phyloP scores from a whole-genome alignment of 2,113 vertebrate species.

The Mustela lutreola region DNA sequence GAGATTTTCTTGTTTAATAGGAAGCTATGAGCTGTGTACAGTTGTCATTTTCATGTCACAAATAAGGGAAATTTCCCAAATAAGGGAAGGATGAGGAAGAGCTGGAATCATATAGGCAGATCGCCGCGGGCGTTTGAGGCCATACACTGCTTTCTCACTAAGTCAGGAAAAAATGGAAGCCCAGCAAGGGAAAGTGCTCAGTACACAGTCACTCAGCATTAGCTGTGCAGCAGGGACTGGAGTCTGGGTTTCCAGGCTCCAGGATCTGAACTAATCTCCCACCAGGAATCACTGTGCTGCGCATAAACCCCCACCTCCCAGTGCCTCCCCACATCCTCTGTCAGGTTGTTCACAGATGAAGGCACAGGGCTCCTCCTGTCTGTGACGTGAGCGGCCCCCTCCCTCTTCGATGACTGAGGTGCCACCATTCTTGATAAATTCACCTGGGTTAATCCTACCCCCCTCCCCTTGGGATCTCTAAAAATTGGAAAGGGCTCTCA shows the following conservation, averaged over 20 bases:
- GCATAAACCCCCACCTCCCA: rapidly evolving
- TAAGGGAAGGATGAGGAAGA: not conserved
- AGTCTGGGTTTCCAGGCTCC: not conserved
- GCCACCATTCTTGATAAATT: not conserved
- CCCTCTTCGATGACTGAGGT: rapidly evolving
- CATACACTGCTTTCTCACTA: not conserved
- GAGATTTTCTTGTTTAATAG: not conserved
- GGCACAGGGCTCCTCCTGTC: not conserved
- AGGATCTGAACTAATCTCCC: not conserved
- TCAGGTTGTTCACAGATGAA: not conserved
- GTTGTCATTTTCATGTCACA: not conserved
- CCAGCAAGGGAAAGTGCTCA: rapidly evolving
- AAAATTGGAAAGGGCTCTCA: not conserved
- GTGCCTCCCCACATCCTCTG: not conserved
- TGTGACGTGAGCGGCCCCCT: not conserved
- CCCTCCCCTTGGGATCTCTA: not conserved
- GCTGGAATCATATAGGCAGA: not conserved
- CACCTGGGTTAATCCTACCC: not conserved
- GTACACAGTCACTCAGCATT: not conserved
- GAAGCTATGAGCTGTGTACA: not conserved
- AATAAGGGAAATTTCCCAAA: not conserved
- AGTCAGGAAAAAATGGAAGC: not conserved
- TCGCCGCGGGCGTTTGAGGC: no score
- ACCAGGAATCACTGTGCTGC: not conserved
- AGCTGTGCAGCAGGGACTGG: not conserved